Evolutionary conservation across 2,113 vertebrate genomes (phyloP).

Genomic region (Caracal caracal): DNA sequence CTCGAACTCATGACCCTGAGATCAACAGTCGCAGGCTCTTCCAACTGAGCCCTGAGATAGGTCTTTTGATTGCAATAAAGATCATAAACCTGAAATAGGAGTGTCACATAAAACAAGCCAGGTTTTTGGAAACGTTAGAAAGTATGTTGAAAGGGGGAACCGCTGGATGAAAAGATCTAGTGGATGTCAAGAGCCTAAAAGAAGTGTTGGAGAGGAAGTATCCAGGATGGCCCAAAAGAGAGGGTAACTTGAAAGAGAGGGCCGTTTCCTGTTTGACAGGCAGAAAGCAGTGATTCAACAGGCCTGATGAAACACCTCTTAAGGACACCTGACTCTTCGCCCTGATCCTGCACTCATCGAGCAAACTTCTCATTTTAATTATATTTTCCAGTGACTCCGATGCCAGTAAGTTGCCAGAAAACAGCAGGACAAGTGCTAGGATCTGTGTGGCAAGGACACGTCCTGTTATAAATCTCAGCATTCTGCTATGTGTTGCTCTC

Average conservation of each 20-base stretch:
- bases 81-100: slow-evolving; percentile 15
- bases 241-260: background rate
- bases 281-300: background rate
- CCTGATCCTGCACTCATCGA: background rate
- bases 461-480: background rate
- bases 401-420: background rate
- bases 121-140: background rate
- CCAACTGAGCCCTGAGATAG: background rate
- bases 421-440: background rate
- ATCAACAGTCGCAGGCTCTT: background rate
- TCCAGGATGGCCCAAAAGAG: background rate
- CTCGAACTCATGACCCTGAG: background rate
- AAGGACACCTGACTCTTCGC: background rate
- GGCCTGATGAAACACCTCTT: background rate
- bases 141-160: background rate
- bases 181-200: slow-evolving; percentile 38
- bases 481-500: background rate
- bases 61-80: slow-evolving; percentile 33
- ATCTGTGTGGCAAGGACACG: background rate
- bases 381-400: slow-evolving; percentile 38
- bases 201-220: background rate
- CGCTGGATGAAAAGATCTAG: background rate
- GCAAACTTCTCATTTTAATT: slow-evolving; percentile 55
- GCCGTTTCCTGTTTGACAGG: background rate
- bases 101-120: background rate